phyloP scores from a whole-genome alignment of 1,140 invertebrate species.

The Platyscapa corneri region DNA sequence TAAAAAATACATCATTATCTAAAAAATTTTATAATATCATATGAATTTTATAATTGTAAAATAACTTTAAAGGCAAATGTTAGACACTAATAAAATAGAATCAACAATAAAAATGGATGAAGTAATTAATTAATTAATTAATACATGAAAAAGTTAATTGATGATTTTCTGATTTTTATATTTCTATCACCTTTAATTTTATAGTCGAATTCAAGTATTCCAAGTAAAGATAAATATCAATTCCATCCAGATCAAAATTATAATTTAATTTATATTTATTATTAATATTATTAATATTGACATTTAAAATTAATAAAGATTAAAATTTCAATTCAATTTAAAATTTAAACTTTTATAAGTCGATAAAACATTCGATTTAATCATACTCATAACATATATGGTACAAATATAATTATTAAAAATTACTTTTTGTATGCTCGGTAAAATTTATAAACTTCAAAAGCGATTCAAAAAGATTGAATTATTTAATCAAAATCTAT shows the following conservation, averaged over 20 bases:
- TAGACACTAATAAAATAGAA: no score
- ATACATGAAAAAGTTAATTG: no score
- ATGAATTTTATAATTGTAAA: background rate
- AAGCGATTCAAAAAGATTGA: constrained; percentile 26
- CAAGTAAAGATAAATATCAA: no score
- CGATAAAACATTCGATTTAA: background rate
- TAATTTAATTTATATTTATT: background rate
- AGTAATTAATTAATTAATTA: no score
- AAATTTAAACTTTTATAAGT: background rate
- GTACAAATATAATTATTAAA: background rate
- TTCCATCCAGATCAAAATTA: background rate
- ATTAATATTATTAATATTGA: background rate
- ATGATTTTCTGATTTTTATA: no score
- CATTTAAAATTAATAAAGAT: background rate
- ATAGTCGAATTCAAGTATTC: no score
- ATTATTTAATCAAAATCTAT: constrained; percentile 44
- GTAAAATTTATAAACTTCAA: background rate
- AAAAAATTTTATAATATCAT: background rate
- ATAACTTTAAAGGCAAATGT: background rate
- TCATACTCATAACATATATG: background rate
- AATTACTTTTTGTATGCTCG: background rate
- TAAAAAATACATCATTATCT: background rate
- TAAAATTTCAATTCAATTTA: background rate
- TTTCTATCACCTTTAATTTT: no score
- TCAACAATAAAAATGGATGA: no score